A percentile compares a stretch with the other conserved stretches of the same genome.
These are phyloP conservation scores for Pseudorasbora parva DNA, from an alignment of 2,113 vertebrate species.

Conservation along the genomic window DNA sequence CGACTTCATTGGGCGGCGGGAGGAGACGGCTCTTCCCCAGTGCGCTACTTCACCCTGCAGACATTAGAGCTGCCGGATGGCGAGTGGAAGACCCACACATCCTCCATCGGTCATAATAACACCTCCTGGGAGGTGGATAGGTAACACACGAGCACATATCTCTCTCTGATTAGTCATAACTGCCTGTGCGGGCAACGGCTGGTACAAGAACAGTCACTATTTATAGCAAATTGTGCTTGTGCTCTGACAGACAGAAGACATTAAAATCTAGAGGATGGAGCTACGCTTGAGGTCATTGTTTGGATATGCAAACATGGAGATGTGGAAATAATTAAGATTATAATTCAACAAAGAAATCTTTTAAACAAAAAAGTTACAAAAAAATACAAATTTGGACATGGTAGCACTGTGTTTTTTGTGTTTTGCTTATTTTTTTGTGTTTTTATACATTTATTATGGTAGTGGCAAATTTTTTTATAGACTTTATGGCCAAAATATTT, in stretches of 20 bases:
- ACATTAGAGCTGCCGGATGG: slow-evolving; percentile 81
- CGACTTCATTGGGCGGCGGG: slow-evolving; percentile 85
- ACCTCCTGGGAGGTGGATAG: slow-evolving; percentile 82
- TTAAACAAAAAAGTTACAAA: neutral
- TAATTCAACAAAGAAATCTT: neutral
- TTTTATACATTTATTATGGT: no score
- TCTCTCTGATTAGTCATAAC: slow-evolving; percentile 32
- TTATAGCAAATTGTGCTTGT: slow-evolving; percentile 16
- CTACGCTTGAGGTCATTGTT: neutral
- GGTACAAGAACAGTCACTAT: slow-evolving; percentile 17
- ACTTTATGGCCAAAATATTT: no score
- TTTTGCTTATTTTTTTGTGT: no score
- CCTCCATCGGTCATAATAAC: slow-evolving; percentile 85
- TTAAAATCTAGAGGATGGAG: neutral
- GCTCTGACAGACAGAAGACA: neutral
- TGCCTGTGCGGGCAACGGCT: slow-evolving; percentile 13
- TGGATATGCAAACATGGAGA: neutral
- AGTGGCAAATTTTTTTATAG: no score
- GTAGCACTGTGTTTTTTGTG: neutral
- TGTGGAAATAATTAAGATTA: neutral
- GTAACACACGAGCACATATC: slow-evolving; percentile 68
- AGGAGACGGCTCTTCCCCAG: slow-evolving; percentile 86
- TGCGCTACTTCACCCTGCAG: slow-evolving; percentile 91
- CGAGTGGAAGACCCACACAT: slow-evolving; percentile 85
- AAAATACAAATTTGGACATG: neutral